Evolutionary conservation across 2,113 vertebrate genomes (phyloP).

Genomic region (Callithrix jacchus): DNA sequence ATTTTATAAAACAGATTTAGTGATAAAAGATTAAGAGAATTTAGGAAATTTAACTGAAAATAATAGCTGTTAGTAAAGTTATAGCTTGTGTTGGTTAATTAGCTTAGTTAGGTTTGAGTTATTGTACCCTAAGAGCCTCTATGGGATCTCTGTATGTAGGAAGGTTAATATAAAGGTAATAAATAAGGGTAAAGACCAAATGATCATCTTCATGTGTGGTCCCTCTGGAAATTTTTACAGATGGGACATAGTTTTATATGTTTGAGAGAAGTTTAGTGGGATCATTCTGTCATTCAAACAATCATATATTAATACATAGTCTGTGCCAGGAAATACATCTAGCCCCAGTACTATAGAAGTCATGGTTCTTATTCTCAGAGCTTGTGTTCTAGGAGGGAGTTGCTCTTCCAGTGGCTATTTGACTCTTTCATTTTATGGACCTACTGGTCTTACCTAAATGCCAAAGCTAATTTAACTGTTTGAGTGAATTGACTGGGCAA

Average conservation of each 20-base stretch:
- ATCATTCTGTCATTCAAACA: neutral
- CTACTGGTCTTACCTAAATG: neutral
- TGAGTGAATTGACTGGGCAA: neutral
- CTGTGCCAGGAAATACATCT: neutral
- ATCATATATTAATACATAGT: neutral
- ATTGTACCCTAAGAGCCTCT: slow-evolving; percentile 41
- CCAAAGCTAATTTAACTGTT: neutral
- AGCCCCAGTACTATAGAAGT: neutral
- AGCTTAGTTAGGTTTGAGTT: slow-evolving; percentile 28
- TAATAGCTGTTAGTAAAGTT: slow-evolving; percentile 4
- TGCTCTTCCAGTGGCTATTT: neutral
- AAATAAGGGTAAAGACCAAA: neutral
- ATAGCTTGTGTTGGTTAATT: slow-evolving; percentile 16
- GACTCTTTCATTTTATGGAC: neutral
- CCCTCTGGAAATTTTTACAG: neutral
- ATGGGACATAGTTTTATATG: neutral
- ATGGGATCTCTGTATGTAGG: neutral
- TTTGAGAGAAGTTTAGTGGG: neutral
- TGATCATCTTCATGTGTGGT: neutral
- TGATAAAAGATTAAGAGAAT: neutral
- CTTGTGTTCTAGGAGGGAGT: neutral
- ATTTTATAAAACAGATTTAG: neutral
- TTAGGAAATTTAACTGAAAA: neutral
- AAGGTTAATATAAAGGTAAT: neutral
- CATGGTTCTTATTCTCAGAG: neutral